Base-by-base conservation (phyloP, 2,888 invertebrate genomes). In the Drosophila koepferae region DNA sequence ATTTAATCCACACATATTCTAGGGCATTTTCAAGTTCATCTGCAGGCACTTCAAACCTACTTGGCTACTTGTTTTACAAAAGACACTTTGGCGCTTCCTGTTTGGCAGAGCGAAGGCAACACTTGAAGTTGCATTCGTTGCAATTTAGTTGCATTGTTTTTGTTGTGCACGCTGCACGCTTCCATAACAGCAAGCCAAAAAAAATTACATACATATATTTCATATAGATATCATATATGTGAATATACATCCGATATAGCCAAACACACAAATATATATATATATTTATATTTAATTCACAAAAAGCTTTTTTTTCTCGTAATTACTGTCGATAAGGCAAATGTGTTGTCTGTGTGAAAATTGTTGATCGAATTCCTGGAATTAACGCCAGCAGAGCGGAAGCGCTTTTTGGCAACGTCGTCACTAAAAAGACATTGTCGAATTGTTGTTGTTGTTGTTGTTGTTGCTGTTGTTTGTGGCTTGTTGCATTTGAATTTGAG, bases 121-220 rank as follows among this genome's bases (percentile, higher is more conserved):
- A 66, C 65, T 59, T 78, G 67, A 77, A 80, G 56, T 80, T 77
- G 80, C 82, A 69, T 77, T 72, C 75, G 71, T 60, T 81, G 80
- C 82, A 80, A 44, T 79, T 81, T 77, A 74, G 78, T 86, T 72
- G 61, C 69, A 72, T 72, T 81, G 82, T 82, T 84, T 80, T 86
- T 89, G 81, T 84, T 89, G 73, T 69, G 72, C 68, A 73, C 71
- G 86, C 86, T 83, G 71, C 89, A 80, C 82, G 72, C 88, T 87
- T 56, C 82, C 80, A 86, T 56, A 64, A 69, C 69, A 68, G 43
- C 38, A 36, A 16, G 38, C 3, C 38, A 20, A 43, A 46, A 31
- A 10, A 10, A 36, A 34, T 2, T 2, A 54, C 53, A 20, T 41
- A 61, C 28, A 56, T 14, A 12, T 23, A 40, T 28, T 16, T 41